Conservation (phyloP, 2,113 vertebrate genomes). For the Chiloscyllium plagiosum region DNA sequence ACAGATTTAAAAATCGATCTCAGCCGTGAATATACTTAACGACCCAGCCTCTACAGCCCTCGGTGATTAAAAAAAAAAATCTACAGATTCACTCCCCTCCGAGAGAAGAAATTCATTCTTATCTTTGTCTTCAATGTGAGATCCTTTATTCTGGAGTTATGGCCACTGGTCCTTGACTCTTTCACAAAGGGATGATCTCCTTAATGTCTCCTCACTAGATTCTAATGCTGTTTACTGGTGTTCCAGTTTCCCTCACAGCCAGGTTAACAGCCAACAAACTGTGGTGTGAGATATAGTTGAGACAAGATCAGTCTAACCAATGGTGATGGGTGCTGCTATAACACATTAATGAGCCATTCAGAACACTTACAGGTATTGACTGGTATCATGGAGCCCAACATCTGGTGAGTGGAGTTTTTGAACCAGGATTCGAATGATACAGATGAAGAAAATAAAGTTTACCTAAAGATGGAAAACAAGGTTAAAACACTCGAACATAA, state of each 20-base stretch:
- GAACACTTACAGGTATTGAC: conserved; percentile 83
- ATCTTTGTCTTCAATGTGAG: too few species aligned
- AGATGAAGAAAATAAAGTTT: conserved; percentile 86
- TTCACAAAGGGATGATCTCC: too few species aligned
- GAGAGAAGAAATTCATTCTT: too few species aligned
- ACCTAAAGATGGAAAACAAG: conserved; percentile 56
- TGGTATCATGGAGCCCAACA: conserved; percentile 76
- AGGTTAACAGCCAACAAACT: not conserved
- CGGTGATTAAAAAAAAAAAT: too few species aligned
- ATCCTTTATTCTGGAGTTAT: too few species aligned
- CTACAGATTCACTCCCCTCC: too few species aligned
- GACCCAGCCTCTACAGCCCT: too few species aligned
- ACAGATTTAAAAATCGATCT: too few species aligned
- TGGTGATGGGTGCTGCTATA: not conserved
- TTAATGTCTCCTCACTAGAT: too few species aligned
- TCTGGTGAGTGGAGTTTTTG: conserved; percentile 91
- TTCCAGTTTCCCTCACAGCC: not conserved
- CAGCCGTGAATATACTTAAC: too few species aligned
- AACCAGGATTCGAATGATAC: conserved; percentile 85
- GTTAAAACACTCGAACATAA: not conserved
- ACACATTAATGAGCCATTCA: not conserved
- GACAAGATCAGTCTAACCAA: not conserved
- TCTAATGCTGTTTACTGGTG: too few species aligned
- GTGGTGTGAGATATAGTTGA: not conserved
- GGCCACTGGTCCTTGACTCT: too few species aligned